Conservation (phyloP, 2,113 vertebrate species). For the Aphyosemion australe region DNA sequence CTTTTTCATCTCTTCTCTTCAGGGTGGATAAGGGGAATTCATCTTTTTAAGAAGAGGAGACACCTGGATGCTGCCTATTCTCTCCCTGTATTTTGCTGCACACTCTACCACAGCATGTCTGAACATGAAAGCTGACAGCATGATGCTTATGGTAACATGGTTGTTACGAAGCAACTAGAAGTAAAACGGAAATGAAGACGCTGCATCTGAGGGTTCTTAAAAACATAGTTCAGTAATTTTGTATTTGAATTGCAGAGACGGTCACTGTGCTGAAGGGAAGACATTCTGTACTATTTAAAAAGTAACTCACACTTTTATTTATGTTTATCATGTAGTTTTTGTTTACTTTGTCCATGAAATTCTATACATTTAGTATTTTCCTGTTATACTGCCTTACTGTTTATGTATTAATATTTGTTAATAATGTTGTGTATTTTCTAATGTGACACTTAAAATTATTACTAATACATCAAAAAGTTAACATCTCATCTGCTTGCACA, state of each 20-base stretch:
- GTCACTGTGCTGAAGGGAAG: conserved; percentile 32
- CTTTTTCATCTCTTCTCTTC: conserved; percentile 8
- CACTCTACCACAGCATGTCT: conserved; percentile 23
- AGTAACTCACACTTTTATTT: conserved; percentile 5
- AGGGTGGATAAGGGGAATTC: conserved; percentile 57
- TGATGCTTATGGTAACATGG: conserved; percentile 12
- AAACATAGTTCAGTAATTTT: background rate
- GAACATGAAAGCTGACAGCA: conserved; percentile 42
- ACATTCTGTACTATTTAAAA: conserved; percentile 26
- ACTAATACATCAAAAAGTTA: conserved; percentile 2
- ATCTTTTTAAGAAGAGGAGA: conserved; percentile 47
- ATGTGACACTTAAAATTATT: background rate
- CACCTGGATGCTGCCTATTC: conserved; percentile 13
- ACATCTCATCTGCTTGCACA: conserved; percentile 14
- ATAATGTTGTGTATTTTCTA: conserved; percentile 8
- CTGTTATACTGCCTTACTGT: conserved; percentile 24
- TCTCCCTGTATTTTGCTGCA: conserved; percentile 27
- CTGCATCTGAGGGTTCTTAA: conserved; percentile 10
- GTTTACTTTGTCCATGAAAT: conserved; percentile 1
- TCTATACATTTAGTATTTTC: conserved; percentile 3
- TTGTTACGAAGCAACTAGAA: conserved; percentile 13
- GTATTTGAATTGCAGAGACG: conserved; percentile 21
- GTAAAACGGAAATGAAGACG: conserved; percentile 12
- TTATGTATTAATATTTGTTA: conserved; percentile 24
- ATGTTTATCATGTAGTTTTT: conserved; percentile 1